Evolutionary conservation across 2,797 vertebrate species (phyloP), one percentile per base, ranked within the genome.

Genomic region (Pyrocephalus nanus): DNA sequence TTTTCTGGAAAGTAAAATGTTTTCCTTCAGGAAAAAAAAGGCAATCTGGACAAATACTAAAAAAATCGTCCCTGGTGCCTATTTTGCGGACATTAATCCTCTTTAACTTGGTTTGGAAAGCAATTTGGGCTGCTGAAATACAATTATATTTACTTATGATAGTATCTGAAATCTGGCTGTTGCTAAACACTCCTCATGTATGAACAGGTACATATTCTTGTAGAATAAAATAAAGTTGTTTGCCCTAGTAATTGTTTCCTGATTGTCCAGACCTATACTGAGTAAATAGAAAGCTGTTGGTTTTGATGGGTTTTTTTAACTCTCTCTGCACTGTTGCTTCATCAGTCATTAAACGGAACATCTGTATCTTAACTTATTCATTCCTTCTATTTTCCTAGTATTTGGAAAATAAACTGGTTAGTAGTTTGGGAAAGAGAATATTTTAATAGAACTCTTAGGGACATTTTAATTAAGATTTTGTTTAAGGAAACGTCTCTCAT

Each of bases 81-180:
- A 70, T 61, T 92, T 75, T 45, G 43, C 53, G 12, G 26, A 42
- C 4, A 11, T 75, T 55, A 62, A 47, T 87, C 13, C 77, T 62
- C 53, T 75, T 66, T 65, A 51, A 42, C 55, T 94, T 78, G 32
- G 15, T 75, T 88, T 64, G 42, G 48, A 92, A 86, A 82, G 73
- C 75, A 78, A 76, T 58, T 93, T 92, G 53, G 11, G 48, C 25
- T 93, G 83, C 36, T 89, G 88, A 94, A 96, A 92, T 61, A 34
- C 32, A 51, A 34, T 57, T 60, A 32, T 47, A 61, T 90, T 86
- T 70, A 40, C 30, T 88, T 90, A 16, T 4, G 83, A 89, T 90
- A 32, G 15, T 61, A 84, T 86, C 55, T 70, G 66, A 85, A 53
- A 79, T 42, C 27, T 67, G 69, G 18, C 57, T 79, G 53, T 76